Evolutionary conservation across 1,140 invertebrate species (phyloP).

Genomic region (Maconellicoccus hirsutus): DNA sequence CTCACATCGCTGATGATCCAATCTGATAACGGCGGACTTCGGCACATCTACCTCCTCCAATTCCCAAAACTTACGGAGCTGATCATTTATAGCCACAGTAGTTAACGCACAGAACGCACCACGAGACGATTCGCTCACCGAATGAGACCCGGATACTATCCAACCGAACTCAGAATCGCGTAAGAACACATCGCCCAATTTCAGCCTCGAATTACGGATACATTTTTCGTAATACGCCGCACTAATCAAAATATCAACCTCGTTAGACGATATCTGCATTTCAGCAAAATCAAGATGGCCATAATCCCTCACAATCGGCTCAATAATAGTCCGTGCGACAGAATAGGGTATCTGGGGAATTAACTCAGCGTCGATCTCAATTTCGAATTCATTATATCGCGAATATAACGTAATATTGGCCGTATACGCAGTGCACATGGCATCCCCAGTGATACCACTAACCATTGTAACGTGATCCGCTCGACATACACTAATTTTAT

Average conservation of each 20-base stretch:
- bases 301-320: not conserved
- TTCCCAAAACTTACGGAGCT: not conserved
- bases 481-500: not conserved
- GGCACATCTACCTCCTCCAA: not conserved
- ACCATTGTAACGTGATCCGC: not conserved
- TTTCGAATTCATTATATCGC: not conserved
- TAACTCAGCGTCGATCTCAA: not conserved
- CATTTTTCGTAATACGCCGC: not conserved
- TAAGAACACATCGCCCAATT: not conserved
- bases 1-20: not conserved
- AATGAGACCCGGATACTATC: not conserved
- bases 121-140: not conserved
- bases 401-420: not conserved
- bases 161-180: not conserved
- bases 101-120: not conserved
- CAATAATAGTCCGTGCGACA: not conserved
- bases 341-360: not conserved
- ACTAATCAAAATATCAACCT: slow-evolving; percentile 14
- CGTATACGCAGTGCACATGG: not conserved
- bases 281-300: not conserved
- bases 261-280: not conserved
- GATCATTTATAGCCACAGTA: not conserved
- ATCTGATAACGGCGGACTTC: not conserved
- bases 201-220: not conserved
- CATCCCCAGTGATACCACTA: not conserved